A percentile compares a stretch with the other conserved stretches of the same genome.
These are phyloP conservation scores for Amblyornis subalaris DNA, from an alignment of 2,113 vertebrate species.

Conservation along the genomic window DNA sequence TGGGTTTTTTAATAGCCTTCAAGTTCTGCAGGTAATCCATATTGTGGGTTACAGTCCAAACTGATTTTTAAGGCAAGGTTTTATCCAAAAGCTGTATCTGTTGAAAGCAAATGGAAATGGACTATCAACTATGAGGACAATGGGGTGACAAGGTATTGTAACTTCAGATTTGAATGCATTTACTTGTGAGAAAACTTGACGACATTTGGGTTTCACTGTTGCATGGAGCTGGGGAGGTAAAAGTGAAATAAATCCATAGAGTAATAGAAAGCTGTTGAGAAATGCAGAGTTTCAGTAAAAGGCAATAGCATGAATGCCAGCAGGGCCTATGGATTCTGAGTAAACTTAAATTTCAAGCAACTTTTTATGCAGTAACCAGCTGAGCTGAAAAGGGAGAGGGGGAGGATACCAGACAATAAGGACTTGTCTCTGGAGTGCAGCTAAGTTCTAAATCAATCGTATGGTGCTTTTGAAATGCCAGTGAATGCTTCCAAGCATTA, in stretches of 20 bases:
- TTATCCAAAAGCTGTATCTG: not conserved
- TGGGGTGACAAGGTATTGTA: not conserved
- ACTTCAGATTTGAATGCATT: not conserved
- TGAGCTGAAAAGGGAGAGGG: not conserved
- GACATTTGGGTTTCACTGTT: not conserved
- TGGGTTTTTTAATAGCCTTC: not conserved
- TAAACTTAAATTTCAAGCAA: not conserved
- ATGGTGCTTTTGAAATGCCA: constrained; percentile 63
- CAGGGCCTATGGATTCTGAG: not conserved
- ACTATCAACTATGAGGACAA: not conserved
- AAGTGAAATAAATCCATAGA: not conserved
- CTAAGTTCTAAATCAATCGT: constrained; percentile 58
- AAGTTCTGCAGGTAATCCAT: not conserved
- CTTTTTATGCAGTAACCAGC: not conserved
- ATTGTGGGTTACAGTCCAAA: not conserved
- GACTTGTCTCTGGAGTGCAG: not conserved
- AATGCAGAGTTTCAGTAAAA: not conserved
- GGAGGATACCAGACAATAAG: not conserved
- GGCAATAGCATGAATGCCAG: not conserved
- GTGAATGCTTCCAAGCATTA: constrained; percentile 68
- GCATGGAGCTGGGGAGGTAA: not conserved
- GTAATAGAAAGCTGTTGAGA: not conserved
- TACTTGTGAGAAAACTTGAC: not conserved
- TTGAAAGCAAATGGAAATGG: not conserved
- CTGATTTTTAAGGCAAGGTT: not conserved